phyloP scores from a whole-genome alignment of 2,113 vertebrate species.

The Ophiodon elongatus region DNA sequence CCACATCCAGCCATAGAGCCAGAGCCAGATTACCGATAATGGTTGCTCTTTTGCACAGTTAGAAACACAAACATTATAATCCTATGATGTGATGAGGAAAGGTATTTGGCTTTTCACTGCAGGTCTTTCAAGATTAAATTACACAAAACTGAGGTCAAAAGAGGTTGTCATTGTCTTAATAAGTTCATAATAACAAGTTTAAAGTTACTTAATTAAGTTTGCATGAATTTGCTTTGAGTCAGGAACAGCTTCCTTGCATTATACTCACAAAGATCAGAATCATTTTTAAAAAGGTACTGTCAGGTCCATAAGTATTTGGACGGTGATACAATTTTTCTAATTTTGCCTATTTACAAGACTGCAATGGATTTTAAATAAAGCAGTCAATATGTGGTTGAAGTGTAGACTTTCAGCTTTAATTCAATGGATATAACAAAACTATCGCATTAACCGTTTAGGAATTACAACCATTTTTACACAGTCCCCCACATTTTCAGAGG shows the following conservation, averaged over 20 bases:
- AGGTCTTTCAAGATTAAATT: neutral
- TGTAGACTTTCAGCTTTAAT: too few relatives aligned
- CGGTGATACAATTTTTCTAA: too few relatives aligned
- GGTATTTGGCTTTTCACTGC: slow-evolving; percentile 30
- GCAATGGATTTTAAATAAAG: too few relatives aligned
- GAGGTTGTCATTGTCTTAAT: neutral
- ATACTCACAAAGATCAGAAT: neutral
- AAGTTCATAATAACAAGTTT: slow-evolving; percentile 23
- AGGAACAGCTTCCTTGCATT: slow-evolving; percentile 1
- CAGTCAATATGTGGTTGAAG: too few relatives aligned
- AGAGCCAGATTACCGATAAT: slow-evolving; percentile 42
- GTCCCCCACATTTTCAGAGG: too few relatives aligned
- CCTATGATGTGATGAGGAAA: slow-evolving; percentile 38
- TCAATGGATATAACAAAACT: too few relatives aligned
- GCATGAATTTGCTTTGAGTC: neutral
- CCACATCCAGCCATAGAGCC: slow-evolving; percentile 12
- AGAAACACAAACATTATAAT: slow-evolving; percentile 48
- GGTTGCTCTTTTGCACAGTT: slow-evolving; percentile 29
- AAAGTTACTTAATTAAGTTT: neutral
- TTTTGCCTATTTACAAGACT: too few relatives aligned
- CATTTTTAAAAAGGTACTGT: too few relatives aligned
- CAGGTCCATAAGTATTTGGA: too few relatives aligned
- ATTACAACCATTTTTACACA: too few relatives aligned
- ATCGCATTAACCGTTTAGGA: too few relatives aligned
- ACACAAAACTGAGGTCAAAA: slow-evolving; percentile 1